Conservation (phyloP, 2,113 vertebrate species). For the Oxyura jamaicensis region DNA sequence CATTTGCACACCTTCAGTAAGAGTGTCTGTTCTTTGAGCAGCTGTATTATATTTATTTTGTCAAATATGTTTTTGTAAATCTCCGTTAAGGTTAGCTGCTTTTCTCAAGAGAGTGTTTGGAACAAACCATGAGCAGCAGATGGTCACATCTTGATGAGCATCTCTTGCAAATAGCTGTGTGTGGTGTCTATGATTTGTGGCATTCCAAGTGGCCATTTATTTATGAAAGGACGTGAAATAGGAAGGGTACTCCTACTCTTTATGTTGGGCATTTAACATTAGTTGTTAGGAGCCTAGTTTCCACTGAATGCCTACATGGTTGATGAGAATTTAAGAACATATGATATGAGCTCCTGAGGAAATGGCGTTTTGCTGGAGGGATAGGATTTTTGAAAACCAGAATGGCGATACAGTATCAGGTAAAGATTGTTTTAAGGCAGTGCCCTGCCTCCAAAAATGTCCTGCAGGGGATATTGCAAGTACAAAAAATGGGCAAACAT, state of each 20-base stretch:
- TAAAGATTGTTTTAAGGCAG: too few relatives aligned
- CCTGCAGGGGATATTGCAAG: not conserved
- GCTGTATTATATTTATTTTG: not conserved
- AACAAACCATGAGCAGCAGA: not conserved
- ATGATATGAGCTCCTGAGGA: not conserved
- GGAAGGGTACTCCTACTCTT: not conserved
- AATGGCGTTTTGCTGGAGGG: not conserved
- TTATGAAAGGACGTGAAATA: not conserved
- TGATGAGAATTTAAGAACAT: not conserved
- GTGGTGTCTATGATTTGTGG: not conserved
- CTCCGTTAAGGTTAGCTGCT: not conserved
- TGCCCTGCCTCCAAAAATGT: not conserved
- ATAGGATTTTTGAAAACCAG: not conserved
- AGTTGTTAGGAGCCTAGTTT: not conserved
- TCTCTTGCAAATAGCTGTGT: not conserved
- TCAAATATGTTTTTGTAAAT: not conserved
- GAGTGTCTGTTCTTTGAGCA: not conserved
- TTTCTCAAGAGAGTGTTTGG: not conserved
- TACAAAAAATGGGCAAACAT: not conserved
- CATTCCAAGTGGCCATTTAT: not conserved
- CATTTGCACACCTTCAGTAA: not conserved
- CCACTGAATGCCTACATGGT: too few relatives aligned
- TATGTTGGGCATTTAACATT: not conserved
- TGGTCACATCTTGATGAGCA: not conserved
- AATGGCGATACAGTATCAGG: not conserved